These are phyloP conservation scores for Leptogaster cylindrica DNA, from an alignment of 2,888 invertebrate species.

Conservation along the genomic window DNA sequence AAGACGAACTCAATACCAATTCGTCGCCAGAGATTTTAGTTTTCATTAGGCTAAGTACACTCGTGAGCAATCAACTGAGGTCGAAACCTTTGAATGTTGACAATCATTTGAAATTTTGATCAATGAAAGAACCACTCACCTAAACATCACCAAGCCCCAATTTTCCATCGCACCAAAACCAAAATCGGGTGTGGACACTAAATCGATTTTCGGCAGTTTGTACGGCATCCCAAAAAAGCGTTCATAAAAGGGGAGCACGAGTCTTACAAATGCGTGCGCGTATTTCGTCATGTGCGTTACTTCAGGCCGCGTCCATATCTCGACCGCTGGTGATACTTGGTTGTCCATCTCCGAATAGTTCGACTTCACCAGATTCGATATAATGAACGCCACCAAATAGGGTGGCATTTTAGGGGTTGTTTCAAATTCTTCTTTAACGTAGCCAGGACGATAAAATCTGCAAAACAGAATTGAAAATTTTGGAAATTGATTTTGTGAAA, in stretches of 20 bases:
- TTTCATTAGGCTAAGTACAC: too few species aligned
- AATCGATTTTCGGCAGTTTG: conserved; percentile 71
- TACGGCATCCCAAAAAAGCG: conserved; percentile 70
- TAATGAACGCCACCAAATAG: conserved; percentile 73
- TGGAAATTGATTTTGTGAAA: conserved; percentile 1
- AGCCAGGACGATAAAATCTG: conserved; percentile 62
- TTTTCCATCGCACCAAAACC: conserved; percentile 76
- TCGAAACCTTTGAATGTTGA: background rate
- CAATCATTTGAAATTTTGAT: background rate
- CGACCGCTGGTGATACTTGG: conserved; percentile 55
- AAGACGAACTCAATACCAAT: too few species aligned
- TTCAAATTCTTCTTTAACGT: conserved; percentile 70
- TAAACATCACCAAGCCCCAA: conserved; percentile 69
- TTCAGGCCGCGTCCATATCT: conserved; percentile 59
- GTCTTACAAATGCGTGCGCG: conserved; percentile 67
- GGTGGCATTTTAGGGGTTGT: conserved; percentile 76
- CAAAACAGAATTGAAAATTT: background rate
- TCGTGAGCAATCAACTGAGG: background rate
- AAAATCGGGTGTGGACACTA: conserved; percentile 76
- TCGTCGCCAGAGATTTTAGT: too few species aligned
- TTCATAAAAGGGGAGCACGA: conserved; percentile 70
- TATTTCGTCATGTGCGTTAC: conserved; percentile 61
- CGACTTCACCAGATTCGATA: conserved; percentile 63
- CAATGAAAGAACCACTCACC: conserved; percentile 53
- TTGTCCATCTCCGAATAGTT: conserved; percentile 54